Conservation (phyloP, 1,140 invertebrate species). For the Drosophila punjabiensis region DNA sequence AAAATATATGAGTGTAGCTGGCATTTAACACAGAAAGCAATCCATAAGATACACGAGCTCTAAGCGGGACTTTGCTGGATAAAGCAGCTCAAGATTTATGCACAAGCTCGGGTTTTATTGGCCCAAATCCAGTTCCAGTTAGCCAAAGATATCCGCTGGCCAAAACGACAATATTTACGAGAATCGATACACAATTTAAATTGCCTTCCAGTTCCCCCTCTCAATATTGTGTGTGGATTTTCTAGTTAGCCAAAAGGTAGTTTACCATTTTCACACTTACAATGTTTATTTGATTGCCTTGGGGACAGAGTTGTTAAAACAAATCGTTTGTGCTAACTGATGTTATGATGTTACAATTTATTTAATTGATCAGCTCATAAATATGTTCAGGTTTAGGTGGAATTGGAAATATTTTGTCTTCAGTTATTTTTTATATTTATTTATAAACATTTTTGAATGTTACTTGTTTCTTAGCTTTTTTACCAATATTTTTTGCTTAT, state of each 20-base stretch:
- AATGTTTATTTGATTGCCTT: constrained; percentile 1
- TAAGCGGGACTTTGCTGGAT: constrained; percentile 26
- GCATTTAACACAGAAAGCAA: constrained; percentile 35
- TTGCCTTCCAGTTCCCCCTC: constrained; percentile 19
- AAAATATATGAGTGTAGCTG: constrained; percentile 23
- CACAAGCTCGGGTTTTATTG: constrained; percentile 62
- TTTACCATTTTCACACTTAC: constrained; percentile 31
- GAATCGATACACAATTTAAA: constrained; percentile 57
- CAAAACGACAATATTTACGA: constrained; percentile 57
- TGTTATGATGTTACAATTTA: constrained; percentile 16
- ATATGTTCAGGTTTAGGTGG: not conserved
- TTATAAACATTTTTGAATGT: not conserved
- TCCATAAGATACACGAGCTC: constrained; percentile 15
- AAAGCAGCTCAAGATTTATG: constrained; percentile 68
- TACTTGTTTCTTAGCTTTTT: not conserved
- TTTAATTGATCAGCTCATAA: not conserved
- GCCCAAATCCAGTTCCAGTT: constrained; percentile 39
- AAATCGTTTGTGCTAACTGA: constrained; percentile 28
- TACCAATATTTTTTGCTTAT: not conserved
- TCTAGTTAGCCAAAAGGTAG: not conserved
- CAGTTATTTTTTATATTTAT: not conserved
- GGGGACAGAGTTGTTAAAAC: constrained; percentile 12
- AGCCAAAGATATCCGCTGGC: constrained; percentile 33
- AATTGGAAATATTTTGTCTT: not conserved
- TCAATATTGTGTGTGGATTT: constrained; percentile 10